Percentiles rank a stretch among this genome's conserved stretches.
phyloP scores from a whole-genome alignment of 2,797 vertebrate species.

The Sitta carolinensis region DNA sequence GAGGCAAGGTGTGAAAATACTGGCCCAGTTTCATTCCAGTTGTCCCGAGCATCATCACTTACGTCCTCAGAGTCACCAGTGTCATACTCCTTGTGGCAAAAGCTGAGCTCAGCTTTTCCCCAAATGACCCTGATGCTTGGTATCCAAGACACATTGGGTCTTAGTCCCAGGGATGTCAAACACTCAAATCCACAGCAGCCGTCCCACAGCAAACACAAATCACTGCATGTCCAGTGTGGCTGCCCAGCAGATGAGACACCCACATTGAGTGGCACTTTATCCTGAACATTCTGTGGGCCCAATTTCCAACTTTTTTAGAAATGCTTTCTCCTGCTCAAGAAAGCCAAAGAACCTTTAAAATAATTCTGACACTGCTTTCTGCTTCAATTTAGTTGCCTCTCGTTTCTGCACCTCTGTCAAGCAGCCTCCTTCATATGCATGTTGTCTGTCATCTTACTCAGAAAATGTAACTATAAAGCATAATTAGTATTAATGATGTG shows the following conservation, averaged over 20 bases:
- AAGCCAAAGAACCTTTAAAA: conserved; percentile 29
- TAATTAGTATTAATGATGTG: conserved; percentile 73
- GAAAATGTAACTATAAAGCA: conserved; percentile 70
- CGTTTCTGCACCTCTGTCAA: conserved; percentile 70
- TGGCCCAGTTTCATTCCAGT: background rate
- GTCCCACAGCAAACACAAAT: background rate
- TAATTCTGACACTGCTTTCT: conserved; percentile 37
- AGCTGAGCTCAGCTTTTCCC: background rate
- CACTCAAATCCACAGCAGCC: background rate
- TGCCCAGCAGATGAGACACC: background rate
- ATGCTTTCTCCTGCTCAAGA: background rate
- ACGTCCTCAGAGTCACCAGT: background rate
- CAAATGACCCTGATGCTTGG: background rate
- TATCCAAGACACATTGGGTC: background rate
- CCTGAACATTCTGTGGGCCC: background rate
- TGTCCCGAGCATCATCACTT: background rate
- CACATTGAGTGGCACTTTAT: background rate
- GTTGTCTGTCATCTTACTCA: conserved; percentile 68
- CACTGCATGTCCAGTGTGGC: accelerated
- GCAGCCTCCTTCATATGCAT: conserved; percentile 68
- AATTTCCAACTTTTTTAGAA: background rate
- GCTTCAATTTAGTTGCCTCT: conserved; percentile 54
- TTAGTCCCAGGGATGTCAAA: background rate
- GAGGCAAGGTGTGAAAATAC: background rate
- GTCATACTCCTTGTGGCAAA: background rate